Conservation (phyloP, 2,888 invertebrate genomes). For the Hecatera dysodea region DNA sequence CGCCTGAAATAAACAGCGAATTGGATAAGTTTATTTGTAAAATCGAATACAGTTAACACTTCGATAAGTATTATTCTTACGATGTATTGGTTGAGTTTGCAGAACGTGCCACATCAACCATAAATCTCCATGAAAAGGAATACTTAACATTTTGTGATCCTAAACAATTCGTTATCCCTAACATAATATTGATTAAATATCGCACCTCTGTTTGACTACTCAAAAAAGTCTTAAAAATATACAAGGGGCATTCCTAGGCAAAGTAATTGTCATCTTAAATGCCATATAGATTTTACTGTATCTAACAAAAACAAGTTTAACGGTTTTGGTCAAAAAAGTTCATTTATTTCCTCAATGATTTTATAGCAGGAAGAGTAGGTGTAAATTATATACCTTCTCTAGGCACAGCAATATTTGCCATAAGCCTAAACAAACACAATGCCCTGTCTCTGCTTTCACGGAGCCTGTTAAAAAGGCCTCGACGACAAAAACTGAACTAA, state of each 20-base stretch:
- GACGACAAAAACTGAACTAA: neutral
- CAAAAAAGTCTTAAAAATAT: too few relatives aligned
- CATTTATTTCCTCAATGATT: neutral
- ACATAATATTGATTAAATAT: too few relatives aligned
- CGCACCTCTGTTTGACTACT: too few relatives aligned
- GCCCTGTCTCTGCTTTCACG: neutral
- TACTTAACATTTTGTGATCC: too few relatives aligned
- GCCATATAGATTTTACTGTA: too few relatives aligned
- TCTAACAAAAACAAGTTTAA: too few relatives aligned
- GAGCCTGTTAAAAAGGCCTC: too few relatives aligned
- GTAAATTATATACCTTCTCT: neutral
- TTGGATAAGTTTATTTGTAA: neutral
- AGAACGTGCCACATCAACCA: neutral
- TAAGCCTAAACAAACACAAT: neutral
- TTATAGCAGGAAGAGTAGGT: neutral
- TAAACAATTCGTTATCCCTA: too few relatives aligned
- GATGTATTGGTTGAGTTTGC: too few relatives aligned
- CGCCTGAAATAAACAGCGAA: conserved; percentile 62
- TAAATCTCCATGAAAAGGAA: neutral
- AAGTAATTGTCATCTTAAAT: too few relatives aligned
- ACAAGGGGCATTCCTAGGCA: too few relatives aligned
- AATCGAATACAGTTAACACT: neutral
- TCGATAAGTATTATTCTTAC: neutral
- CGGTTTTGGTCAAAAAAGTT: too few relatives aligned
- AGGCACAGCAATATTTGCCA: neutral